Conservation (phyloP, 2,888 invertebrate species). For the Torymus auratus region DNA sequence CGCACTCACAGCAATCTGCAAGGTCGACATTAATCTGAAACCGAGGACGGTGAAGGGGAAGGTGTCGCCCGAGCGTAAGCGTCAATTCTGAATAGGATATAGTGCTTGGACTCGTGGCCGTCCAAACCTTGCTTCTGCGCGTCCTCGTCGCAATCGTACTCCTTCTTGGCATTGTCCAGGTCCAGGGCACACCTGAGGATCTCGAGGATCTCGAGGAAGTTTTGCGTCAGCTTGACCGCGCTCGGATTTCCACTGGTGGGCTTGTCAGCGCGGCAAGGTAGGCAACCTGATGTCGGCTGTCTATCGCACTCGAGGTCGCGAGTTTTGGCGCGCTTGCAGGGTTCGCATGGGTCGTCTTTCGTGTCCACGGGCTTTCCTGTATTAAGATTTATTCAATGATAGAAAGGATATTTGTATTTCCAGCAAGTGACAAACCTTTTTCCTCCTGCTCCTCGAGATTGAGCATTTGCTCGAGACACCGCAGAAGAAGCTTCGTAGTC, state of each 20-base stretch:
- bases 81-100: too few species aligned
- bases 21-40: conserved; percentile 41
- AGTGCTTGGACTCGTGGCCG: too few species aligned
- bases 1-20: conserved; percentile 43
- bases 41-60: conserved; percentile 1
- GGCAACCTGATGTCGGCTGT: neutral
- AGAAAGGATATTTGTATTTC: neutral
- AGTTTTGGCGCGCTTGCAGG: conserved; percentile 25
- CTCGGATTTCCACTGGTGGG: neutral
- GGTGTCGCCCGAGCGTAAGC: neutral
- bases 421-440: neutral
- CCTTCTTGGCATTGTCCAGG: conserved; percentile 45
- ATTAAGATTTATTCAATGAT: neutral
- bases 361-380: conserved; percentile 7
- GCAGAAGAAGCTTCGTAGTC: conserved; percentile 52
- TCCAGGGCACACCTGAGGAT: conserved; percentile 56
- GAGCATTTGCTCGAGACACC: conserved; percentile 58
- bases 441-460: conserved; percentile 49
- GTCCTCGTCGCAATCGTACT: conserved; percentile 22
- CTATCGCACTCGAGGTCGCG: too few species aligned
- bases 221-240: conserved; percentile 48
- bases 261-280: conserved; percentile 26
- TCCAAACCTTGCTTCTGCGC: conserved; percentile 16
- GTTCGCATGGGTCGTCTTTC: conserved; percentile 7
- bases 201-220: conserved; percentile 55